Evolutionary conservation across 1,140 invertebrate species (phyloP).

Genomic region (Hetaerina americana): DNA sequence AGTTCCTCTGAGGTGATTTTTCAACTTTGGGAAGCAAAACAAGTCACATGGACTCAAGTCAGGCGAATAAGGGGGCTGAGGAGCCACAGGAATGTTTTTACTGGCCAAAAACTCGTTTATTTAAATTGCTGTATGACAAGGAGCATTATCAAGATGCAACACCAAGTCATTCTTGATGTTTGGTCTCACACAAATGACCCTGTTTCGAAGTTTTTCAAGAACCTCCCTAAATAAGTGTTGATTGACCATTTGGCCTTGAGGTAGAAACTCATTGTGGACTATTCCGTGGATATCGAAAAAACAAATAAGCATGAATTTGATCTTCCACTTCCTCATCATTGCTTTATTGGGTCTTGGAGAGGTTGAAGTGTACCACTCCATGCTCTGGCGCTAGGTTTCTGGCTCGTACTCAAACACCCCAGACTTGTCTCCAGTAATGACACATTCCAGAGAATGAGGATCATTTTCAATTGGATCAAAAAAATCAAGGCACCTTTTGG

Average conservation of each 20-base stretch:
- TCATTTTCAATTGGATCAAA: slow-evolving; percentile 7
- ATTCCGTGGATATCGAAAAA: slow-evolving; percentile 16
- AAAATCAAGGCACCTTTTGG: slow-evolving; percentile 9
- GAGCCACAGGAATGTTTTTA: slow-evolving; percentile 2
- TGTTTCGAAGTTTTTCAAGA: slow-evolving; percentile 10
- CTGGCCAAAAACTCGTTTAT: slow-evolving; percentile 2
- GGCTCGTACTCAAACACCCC: slow-evolving; percentile 21
- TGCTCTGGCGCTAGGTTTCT: slow-evolving; percentile 22
- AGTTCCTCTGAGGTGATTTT: slow-evolving; percentile 9
- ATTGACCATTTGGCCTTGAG: slow-evolving; percentile 8
- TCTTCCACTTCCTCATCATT: slow-evolving; percentile 8
- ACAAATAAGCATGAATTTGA: slow-evolving; percentile 16
- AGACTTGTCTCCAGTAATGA: slow-evolving; percentile 21
- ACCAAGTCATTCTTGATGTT: slow-evolving; percentile 9
- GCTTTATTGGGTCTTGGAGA: slow-evolving; percentile 13
- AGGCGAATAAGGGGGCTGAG: slow-evolving; percentile 5
- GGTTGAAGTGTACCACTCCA: slow-evolving; percentile 10
- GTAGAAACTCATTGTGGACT: slow-evolving; percentile 14
- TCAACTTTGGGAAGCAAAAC: slow-evolving; percentile 2
- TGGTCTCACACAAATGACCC: slow-evolving; percentile 10
- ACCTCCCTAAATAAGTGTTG: slow-evolving; percentile 5
- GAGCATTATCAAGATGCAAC: slow-evolving; percentile 7
- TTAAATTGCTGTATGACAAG: slow-evolving; percentile 5
- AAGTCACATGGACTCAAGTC: slow-evolving; percentile 6
- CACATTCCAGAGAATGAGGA: slow-evolving; percentile 11